Conservation (phyloP, 2,797 vertebrate species). For the Carapus acus region DNA sequence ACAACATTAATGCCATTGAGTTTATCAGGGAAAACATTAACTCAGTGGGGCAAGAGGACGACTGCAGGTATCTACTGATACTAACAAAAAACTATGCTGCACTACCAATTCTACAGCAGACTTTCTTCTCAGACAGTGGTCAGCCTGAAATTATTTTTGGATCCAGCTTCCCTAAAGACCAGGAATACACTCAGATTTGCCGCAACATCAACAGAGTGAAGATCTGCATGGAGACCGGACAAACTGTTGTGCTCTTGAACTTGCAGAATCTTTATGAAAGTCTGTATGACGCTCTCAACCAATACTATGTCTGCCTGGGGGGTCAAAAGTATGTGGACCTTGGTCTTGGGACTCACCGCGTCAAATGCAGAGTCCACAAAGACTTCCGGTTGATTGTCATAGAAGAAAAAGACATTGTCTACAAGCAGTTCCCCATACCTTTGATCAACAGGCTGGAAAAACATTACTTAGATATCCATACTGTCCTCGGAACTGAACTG, state of each 20-base stretch:
- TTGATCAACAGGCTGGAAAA: slow-evolving; percentile 97
- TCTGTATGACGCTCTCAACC: slow-evolving; percentile 95
- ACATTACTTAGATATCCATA: slow-evolving; percentile 90
- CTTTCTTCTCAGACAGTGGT: slow-evolving; percentile 67
- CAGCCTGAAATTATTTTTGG: slow-evolving; percentile 96
- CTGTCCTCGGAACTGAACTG: slow-evolving; percentile 77
- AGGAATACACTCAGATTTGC: slow-evolving; percentile 95
- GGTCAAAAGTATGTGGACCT: slow-evolving; percentile 95
- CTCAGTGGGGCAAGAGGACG: slow-evolving; percentile 72
- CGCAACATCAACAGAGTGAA: slow-evolving; percentile 94
- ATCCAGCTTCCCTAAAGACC: slow-evolving; percentile 93
- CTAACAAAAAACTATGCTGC: slow-evolving; percentile 92
- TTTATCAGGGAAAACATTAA: slow-evolving; percentile 83
- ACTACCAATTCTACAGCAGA: slow-evolving; percentile 87
- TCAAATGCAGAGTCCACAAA: slow-evolving; percentile 92
- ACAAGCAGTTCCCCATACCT: slow-evolving; percentile 89
- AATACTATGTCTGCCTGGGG: slow-evolving; percentile 92
- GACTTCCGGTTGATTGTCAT: slow-evolving; percentile 89
- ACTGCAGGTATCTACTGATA: slow-evolving; percentile 88
- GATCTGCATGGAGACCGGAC: slow-evolving; percentile 95
- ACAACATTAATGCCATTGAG: slow-evolving; percentile 74
- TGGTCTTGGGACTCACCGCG: slow-evolving; percentile 92
- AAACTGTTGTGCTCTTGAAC: slow-evolving; percentile 88
- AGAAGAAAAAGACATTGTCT: slow-evolving; percentile 91
- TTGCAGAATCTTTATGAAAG: slow-evolving; percentile 97